Evolutionary conservation across 2,113 vertebrate genomes (phyloP).

Genomic region (Oreochromis spilurus): DNA sequence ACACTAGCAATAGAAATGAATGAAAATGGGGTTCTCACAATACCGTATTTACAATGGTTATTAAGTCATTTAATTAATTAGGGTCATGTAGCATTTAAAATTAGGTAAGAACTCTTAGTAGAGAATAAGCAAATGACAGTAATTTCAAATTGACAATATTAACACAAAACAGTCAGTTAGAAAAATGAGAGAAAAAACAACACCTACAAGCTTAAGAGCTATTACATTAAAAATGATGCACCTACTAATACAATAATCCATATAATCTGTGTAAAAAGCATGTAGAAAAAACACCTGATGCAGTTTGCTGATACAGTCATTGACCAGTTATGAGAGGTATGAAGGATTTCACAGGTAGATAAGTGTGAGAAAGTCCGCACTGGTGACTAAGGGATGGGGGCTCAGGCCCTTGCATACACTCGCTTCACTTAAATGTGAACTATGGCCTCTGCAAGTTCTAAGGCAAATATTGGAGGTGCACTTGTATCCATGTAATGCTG

Average conservation of each 20-base stretch:
- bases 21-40: slow-evolving; percentile 92
- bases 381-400: slow-evolving; percentile 88
- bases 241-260: slow-evolving; percentile 97
- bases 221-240: slow-evolving; percentile 98
- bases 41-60: slow-evolving; percentile 98
- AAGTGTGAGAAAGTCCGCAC: slow-evolving; percentile 97
- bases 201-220: slow-evolving; percentile 88
- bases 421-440: slow-evolving; percentile 97
- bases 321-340: slow-evolving; percentile 99
- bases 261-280: slow-evolving; percentile 99
- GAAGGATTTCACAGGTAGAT: slow-evolving; percentile 99
- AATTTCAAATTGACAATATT: slow-evolving; percentile 97
- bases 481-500: slow-evolving; percentile 87
- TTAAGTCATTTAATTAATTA: slow-evolving; percentile 91
- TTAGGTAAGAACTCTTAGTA: slow-evolving; percentile 96
- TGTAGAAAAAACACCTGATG: slow-evolving; percentile 99
- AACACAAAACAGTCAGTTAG: slow-evolving; percentile 98
- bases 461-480: slow-evolving; percentile 97
- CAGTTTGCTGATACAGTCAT: slow-evolving; percentile 99
- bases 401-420: slow-evolving; percentile 90
- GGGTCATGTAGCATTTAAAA: slow-evolving; percentile 87
- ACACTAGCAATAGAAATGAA: slow-evolving; percentile 98
- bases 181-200: slow-evolving; percentile 78
- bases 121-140: slow-evolving; percentile 97
- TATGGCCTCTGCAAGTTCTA: slow-evolving; percentile 99